Percentiles rank a stretch among this genome's conserved stretches.
Conservation (phyloP, 2,888 invertebrate species). For the Epirrhoe alternata region DNA sequence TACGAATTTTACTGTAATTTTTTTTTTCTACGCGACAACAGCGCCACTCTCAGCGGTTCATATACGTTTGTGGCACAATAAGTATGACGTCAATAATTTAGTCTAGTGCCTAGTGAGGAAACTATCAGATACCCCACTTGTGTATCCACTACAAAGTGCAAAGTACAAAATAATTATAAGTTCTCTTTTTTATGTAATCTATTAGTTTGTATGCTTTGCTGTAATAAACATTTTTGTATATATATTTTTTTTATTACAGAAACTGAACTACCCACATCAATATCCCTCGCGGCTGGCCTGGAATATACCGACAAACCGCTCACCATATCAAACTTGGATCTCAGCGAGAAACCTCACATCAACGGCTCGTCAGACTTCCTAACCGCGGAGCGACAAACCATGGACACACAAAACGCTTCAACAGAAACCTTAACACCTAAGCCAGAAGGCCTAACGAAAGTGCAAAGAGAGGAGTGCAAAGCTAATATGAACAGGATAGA, state of each 20-base stretch:
- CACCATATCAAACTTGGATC: conserved; percentile 66
- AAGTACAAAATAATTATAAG: too few species aligned
- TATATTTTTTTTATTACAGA: conserved; percentile 55
- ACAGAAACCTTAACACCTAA: conserved; percentile 53
- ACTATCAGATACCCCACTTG: too few species aligned
- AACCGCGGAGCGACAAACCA: conserved; percentile 56
- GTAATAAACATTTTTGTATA: too few species aligned
- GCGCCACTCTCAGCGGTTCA: too few species aligned
- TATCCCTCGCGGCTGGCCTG: conserved; percentile 66
- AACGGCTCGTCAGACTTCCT: conserved; percentile 74
- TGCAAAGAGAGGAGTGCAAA: conserved; percentile 66
- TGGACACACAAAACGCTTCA: conserved; percentile 54
- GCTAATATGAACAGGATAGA: conserved; percentile 82
- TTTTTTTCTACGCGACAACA: too few species aligned
- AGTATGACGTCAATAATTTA: too few species aligned
- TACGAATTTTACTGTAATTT: too few species aligned
- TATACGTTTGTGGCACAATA: too few species aligned
- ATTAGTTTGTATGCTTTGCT: too few species aligned
- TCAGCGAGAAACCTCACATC: conserved; percentile 50
- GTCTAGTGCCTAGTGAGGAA: too few species aligned
- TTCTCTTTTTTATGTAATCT: too few species aligned
- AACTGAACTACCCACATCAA: conserved; percentile 59
- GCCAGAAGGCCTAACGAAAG: conserved; percentile 42
- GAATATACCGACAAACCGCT: conserved; percentile 56
- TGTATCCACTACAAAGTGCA: too few species aligned